These are phyloP conservation scores for Ophion obscuratus DNA, from an alignment of 2,888 invertebrate genomes.

Conservation along the genomic window DNA sequence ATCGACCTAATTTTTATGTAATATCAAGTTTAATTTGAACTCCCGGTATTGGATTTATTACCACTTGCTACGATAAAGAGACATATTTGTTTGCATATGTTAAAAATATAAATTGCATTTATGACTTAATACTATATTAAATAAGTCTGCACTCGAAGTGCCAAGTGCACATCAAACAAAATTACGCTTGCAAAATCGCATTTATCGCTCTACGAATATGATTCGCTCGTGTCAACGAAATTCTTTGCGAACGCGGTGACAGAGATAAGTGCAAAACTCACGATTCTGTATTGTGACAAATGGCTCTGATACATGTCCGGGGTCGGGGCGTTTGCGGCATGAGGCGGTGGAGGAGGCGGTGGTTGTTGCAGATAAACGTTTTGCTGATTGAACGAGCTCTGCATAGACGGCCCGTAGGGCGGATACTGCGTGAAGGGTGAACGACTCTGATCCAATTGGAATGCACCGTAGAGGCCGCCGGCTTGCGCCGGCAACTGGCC, in stretches of 20 bases:
- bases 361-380: conserved; percentile 84
- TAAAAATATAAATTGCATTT: too few relatives aligned
- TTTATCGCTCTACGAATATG: too few relatives aligned
- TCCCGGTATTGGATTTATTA: too few relatives aligned
- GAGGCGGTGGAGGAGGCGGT: conserved; percentile 86
- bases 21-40: too few relatives aligned
- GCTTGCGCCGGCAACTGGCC: conserved; percentile 88
- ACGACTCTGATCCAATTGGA: conserved; percentile 91
- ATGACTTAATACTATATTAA: too few relatives aligned
- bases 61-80: too few relatives aligned
- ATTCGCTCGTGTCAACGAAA: not conserved
- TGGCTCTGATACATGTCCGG: conserved; percentile 90
- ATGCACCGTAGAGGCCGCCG: conserved; percentile 92
- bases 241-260: not conserved
- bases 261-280: conserved; percentile 70
- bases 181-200: too few relatives aligned
- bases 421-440: conserved; percentile 92
- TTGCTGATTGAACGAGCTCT: conserved; percentile 85
- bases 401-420: conserved; percentile 88
- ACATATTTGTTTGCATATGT: too few relatives aligned
- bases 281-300: conserved; percentile 87
- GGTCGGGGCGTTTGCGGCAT: conserved; percentile 85
- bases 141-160: too few relatives aligned
- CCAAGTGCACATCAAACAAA: too few relatives aligned
- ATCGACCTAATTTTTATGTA: too few relatives aligned